These are phyloP conservation scores for Eonycteris spelaea DNA, from an alignment of 2,113 vertebrate species.

Conservation along the genomic window DNA sequence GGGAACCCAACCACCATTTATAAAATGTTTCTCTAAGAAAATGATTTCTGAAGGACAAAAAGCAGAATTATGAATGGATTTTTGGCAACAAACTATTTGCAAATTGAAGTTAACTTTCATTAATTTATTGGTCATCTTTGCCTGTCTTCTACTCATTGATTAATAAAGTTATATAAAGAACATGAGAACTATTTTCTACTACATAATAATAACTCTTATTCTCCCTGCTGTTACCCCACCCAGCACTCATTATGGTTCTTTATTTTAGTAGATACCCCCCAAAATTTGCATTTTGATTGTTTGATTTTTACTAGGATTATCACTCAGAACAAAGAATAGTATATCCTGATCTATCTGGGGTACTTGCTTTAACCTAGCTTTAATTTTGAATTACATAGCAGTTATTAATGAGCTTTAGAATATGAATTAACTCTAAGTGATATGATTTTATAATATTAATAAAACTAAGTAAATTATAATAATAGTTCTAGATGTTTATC, in stretches of 20 bases:
- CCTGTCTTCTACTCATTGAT: not conserved
- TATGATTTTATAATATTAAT: conserved; percentile 3
- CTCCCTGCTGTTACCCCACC: not conserved
- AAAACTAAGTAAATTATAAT: not conserved
- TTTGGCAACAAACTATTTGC: not conserved
- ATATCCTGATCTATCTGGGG: not conserved
- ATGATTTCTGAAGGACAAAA: not conserved
- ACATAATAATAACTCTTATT: not conserved
- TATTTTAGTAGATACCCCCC: not conserved
- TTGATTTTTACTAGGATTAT: not conserved
- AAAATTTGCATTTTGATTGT: not conserved
- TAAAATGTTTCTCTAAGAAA: not conserved
- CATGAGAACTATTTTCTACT: not conserved
- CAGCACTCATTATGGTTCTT: not conserved
- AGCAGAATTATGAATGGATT: not conserved
- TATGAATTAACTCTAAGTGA: not conserved
- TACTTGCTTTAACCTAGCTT: not conserved
- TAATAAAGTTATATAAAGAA: not conserved
- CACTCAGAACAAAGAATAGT: not conserved
- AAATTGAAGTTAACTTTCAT: not conserved
- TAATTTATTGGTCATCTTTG: conserved; percentile 5
- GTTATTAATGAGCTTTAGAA: conserved; percentile 19
- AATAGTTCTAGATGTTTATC: not conserved
- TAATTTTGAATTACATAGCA: conserved; percentile 26
- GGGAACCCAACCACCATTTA: not conserved